A percentile compares a stretch with the other conserved stretches of the same genome.
Conservation (phyloP, 2,888 invertebrate species). For the Ecliptopera silaceata region DNA sequence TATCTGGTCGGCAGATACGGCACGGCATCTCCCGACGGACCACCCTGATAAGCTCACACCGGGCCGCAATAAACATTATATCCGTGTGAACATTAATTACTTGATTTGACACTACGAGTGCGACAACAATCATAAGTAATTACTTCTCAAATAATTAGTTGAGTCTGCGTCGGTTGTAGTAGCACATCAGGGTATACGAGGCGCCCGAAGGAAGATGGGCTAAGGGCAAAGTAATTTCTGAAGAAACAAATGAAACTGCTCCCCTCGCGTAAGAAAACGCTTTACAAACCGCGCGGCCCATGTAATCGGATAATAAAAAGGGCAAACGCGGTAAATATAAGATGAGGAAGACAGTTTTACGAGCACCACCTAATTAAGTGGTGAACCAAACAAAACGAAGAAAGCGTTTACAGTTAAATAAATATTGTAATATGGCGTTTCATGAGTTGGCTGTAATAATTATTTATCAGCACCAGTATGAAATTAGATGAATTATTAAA, state of each 20-base stretch:
- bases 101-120: conserved; percentile 60
- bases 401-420: conserved; percentile 71
- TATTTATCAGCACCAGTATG: conserved; percentile 5
- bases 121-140: conserved; percentile 71
- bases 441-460: conserved; percentile 22
- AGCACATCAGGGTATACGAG: conserved; percentile 37
- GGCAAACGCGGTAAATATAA: conserved; percentile 84
- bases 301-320: conserved; percentile 84
- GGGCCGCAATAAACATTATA: conserved; percentile 66
- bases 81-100: conserved; percentile 75
- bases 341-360: conserved; percentile 84
- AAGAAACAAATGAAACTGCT: conserved; percentile 82
- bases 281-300: conserved; percentile 80
- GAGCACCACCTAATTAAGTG: conserved; percentile 82
- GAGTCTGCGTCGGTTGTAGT: conserved; percentile 35
- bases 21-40: conserved; percentile 64
- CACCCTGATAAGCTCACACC: conserved; percentile 69
- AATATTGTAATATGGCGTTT: conserved; percentile 42
- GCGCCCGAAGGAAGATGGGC: conserved; percentile 60
- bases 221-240: conserved; percentile 71
- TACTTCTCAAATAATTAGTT: conserved; percentile 55
- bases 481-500: neutral
- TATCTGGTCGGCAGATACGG: conserved; percentile 51
- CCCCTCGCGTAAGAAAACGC: conserved; percentile 76
- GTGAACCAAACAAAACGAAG: conserved; percentile 78